Evolutionary conservation across 2,113 vertebrate genomes (phyloP), one percentile per base, ranked within the genome.

Genomic region (Pituophis catenifer): DNA sequence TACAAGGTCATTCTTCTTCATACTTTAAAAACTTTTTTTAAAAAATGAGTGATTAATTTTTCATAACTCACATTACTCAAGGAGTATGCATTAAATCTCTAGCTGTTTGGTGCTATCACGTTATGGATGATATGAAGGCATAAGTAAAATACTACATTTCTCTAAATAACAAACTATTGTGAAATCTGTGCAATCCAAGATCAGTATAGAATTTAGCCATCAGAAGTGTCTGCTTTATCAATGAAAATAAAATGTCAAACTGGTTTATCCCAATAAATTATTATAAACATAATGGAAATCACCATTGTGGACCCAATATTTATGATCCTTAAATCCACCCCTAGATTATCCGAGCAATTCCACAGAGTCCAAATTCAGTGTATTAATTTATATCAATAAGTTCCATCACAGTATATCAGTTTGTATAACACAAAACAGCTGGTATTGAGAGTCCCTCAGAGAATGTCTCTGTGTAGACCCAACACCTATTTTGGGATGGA

Each of bases 1-100:
- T 57, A 86, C 59, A 89, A 94, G 91, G 89, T 94, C 89, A 92
- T 81, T 96, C 86, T 55, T 89, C 92, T 93, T 29, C 9, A 53
- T 92, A 90, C 53, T 29, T 93, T 94, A 91, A 13, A 90, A 95
- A 94, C 2, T 24, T 88, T 90, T 92, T 65, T 48, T 1, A 5
- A 70, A 50, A 50, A 33, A 91, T 38, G 21, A 81, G 12, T 65
- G 58, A 59, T 62, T 12, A 62, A 17, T 65, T 50, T 65, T 52
- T 65, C 7, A 48, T 58, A 91, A 86, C 13, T 58, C 15, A 48
- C 19, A 50, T 44, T 92, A 38, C 13, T 91, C 59, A 88, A 95
- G 90, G 62, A 95, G 94, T 92, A 85, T 86, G 86, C 96, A 93
- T 50, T 92, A 88, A 91, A 21, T 33, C 7, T 89, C 48, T 86